These are phyloP conservation scores for Psittacus erithacus DNA, from an alignment of 2,113 vertebrate genomes.

Conservation along the genomic window DNA sequence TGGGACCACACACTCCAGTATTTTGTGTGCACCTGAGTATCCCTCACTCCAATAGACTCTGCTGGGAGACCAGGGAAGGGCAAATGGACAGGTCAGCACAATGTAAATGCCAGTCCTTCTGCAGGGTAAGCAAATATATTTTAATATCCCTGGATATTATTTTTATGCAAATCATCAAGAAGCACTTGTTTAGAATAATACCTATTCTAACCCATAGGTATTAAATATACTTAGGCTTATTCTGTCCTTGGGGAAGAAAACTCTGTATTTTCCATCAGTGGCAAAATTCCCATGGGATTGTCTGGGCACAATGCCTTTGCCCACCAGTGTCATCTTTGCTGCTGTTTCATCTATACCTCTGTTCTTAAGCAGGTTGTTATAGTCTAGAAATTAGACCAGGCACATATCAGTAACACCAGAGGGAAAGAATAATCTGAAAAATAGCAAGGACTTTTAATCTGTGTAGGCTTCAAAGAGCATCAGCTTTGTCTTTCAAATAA, in stretches of 20 bases:
- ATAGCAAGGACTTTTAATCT: background rate
- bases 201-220: background rate
- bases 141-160: background rate
- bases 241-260: background rate
- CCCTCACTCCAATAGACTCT: background rate
- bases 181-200: background rate
- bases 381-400: slow-evolving; percentile 11
- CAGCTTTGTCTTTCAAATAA: background rate
- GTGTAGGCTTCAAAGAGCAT: background rate
- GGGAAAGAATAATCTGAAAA: slow-evolving; percentile 8
- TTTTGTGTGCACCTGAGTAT: background rate
- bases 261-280: background rate
- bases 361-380: background rate
- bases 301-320: background rate
- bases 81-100: background rate
- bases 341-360: background rate
- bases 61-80: background rate
- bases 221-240: background rate
- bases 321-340: background rate
- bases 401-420: background rate
- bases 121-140: background rate
- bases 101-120: background rate
- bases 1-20: background rate
- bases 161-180: background rate
- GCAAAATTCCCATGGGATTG: background rate